Evolutionary conservation across 2,888 invertebrate genomes (phyloP), one percentile per base, ranked within the genome.

Genomic region (Acanthosoma haemorrhoidale): DNA sequence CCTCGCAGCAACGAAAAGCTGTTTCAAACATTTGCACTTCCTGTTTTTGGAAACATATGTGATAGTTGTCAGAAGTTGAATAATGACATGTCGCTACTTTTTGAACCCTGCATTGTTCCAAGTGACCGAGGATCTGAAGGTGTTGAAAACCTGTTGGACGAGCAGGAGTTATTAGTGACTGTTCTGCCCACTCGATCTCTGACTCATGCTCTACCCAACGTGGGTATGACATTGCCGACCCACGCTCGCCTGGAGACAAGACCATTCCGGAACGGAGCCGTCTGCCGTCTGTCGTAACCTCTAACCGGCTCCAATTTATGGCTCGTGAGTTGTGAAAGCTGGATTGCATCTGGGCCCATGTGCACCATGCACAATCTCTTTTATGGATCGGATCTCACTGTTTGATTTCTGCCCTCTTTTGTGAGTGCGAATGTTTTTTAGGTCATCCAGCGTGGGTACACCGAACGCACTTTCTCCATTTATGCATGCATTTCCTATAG

Each of bases 131-230:
- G 25, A n/a, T 25, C 25, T 25, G 51, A n/a, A 51, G 51, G 51
- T 51, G 51, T 51, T 51, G 51, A 51, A 51, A 51, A 51, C 51
- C 51, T 51, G 51, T 51, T 51, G 21, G 51, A 25, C 51, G 13
- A 21, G n/a, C n/a, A n/a, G 25, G 25, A 51, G 25, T n/a, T 51
- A 51, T n/a, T 51, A 51, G 51, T 25, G 51, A 51, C 51, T 51
- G 2, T n/a, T 4, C 51, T 25, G 9, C 51, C 51, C 51, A 51
- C 51, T 51, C 51, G n/a, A 25, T 5, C 25, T 2, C 13, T 51
- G 51, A 51, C 51, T 51, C 51, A 51, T 15, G n/a, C 13, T 3
- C 11, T n/a, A n/a, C 25, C 43, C 6, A 0, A 51, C 43, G 43
- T 43, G 43, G 43, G 43, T 13, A 21, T 18, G 21, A 8, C 11